Percentiles rank a stretch among this genome's conserved stretches.
phyloP scores from a whole-genome alignment of 2,113 vertebrate genomes.

The Cichladusa arquata region DNA sequence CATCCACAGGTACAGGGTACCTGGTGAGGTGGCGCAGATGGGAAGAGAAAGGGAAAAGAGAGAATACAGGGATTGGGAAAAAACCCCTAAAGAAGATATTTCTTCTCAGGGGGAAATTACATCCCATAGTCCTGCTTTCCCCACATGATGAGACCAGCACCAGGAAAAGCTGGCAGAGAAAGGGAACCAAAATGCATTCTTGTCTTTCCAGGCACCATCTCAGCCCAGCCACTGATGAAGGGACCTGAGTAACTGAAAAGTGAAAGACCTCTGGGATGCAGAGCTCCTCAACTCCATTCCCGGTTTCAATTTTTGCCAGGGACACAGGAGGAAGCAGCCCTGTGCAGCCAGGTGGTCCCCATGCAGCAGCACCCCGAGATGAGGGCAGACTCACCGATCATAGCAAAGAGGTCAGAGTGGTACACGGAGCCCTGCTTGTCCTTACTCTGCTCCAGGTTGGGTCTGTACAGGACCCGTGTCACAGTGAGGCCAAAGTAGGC shows the following conservation, averaged over 20 bases:
- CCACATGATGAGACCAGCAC: accelerated
- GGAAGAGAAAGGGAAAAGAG: background rate
- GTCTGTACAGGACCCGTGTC: conserved; percentile 88
- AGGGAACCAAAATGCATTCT: background rate
- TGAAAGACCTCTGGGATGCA: background rate
- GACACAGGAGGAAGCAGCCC: background rate
- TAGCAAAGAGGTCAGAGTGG: conserved; percentile 91
- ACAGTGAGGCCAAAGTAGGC: conserved; percentile 93
- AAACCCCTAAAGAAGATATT: background rate
- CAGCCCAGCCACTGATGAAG: background rate
- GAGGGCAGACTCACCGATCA: conserved; percentile 84
- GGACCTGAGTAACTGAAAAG: background rate
- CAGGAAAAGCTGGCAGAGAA: background rate
- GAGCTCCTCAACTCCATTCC: background rate
- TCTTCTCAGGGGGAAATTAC: background rate
- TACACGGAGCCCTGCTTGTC: conserved; percentile 82
- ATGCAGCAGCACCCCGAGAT: background rate
- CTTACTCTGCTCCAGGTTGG: conserved; percentile 84
- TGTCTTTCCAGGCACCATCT: background rate
- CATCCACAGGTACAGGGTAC: conserved; percentile 94
- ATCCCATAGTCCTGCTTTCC: background rate
- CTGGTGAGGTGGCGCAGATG: conserved; percentile 56
- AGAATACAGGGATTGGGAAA: background rate
- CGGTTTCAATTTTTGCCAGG: background rate
- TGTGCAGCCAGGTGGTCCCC: background rate